These are phyloP conservation scores for Keiferia lycopersicella DNA, from an alignment of 2,888 invertebrate species.

Conservation along the genomic window DNA sequence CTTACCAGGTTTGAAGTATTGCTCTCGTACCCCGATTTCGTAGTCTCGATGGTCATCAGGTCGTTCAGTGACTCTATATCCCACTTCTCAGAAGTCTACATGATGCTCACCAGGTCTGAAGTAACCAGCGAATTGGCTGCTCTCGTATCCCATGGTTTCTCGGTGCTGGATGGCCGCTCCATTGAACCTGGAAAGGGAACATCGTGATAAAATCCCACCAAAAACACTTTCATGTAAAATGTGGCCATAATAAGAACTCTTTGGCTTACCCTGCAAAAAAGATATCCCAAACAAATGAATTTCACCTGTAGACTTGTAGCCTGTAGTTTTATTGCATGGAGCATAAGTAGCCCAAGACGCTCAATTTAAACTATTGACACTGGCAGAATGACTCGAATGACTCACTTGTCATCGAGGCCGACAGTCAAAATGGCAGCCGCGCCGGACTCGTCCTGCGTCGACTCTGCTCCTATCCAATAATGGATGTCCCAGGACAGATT, in stretches of 20 bases:
- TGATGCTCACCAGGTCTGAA: conserved; percentile 83
- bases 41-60: conserved; percentile 93
- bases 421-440: conserved; percentile 89
- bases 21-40: conserved; percentile 91
- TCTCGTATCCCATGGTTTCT: conserved; percentile 93
- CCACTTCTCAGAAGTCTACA: no score
- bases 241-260: no score
- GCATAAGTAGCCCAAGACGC: no score
- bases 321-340: no score
- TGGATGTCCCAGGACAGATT: conserved; percentile 89
- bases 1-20: conserved; percentile 50
- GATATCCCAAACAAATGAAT: no score
- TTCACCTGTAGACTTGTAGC: no score
- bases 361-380: no score
- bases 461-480: conserved; percentile 92
- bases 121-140: conserved; percentile 88
- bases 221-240: background rate
- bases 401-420: conserved; percentile 86
- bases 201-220: no score
- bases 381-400: no score
- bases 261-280: no score
- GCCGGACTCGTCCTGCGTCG: conserved; percentile 88
- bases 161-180: conserved; percentile 93
- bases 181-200: conserved; percentile 70
- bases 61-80: no score